Percentiles rank a stretch among this genome's conserved stretches.
Conservation (phyloP, 2,888 invertebrate species). For the Caenorhabditis becei region DNA sequence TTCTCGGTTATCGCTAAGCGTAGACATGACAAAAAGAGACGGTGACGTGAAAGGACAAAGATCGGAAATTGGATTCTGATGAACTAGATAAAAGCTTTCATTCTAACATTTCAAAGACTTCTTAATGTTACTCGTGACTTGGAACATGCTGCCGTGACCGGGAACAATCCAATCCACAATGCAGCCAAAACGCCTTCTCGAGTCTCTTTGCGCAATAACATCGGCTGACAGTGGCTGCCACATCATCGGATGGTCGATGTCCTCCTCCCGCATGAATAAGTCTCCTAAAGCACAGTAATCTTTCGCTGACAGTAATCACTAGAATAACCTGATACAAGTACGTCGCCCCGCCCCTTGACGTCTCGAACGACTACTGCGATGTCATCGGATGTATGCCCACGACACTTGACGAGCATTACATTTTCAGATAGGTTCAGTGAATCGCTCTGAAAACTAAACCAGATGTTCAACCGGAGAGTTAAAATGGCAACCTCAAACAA, state of each 20-base stretch:
- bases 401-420: conserved; percentile 73
- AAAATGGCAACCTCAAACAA: conserved; percentile 67
- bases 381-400: conserved; percentile 80
- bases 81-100: conserved; percentile 1
- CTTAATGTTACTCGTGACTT: conserved; percentile 57
- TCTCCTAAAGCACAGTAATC: conserved; percentile 63
- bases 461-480: background rate
- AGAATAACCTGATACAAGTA: conserved; percentile 71
- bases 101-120: conserved; percentile 65
- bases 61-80: background rate
- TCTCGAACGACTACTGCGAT: conserved; percentile 76
- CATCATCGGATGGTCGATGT: conserved; percentile 78
- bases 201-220: conserved; percentile 67
- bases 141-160: conserved; percentile 72
- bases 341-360: conserved; percentile 74
- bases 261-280: conserved; percentile 73
- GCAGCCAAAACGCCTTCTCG: conserved; percentile 63
- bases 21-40: background rate
- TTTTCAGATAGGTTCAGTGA: conserved; percentile 73
- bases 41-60: background rate
- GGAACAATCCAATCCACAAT: conserved; percentile 77
- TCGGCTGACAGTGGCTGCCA: conserved; percentile 77
- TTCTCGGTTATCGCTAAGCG: background rate
- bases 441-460: conserved; percentile 68
- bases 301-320: conserved; percentile 16